These are phyloP conservation scores for Melieria picta DNA, from an alignment of 2,888 invertebrate species.

Conservation along the genomic window DNA sequence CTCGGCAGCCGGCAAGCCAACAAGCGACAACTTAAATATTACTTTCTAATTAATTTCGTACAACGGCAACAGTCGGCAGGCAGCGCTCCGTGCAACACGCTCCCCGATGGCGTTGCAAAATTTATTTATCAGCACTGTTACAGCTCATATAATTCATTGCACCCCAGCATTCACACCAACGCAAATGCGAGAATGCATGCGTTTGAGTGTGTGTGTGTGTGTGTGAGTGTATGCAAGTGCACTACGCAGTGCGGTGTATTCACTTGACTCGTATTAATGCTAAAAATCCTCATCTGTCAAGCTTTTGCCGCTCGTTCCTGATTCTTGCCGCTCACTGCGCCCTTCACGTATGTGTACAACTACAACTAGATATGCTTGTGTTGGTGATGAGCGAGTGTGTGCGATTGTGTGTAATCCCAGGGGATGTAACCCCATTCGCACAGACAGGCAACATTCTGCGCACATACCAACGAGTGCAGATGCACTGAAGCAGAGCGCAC, in stretches of 20 bases:
- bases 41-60: constrained; percentile 24
- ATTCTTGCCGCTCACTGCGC: not conserved
- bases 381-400: not conserved
- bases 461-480: constrained; percentile 10
- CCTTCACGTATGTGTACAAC: not conserved
- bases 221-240: not conserved
- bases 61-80: not conserved
- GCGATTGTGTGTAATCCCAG: not conserved
- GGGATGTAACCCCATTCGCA: constrained; percentile 30
- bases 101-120: not conserved
- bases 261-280: constrained; percentile 19
- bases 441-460: constrained; percentile 18
- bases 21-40: constrained; percentile 17
- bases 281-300: not conserved
- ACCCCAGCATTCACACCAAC: not conserved
- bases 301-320: too few species aligned
- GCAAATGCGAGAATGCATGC: not conserved
- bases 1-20: constrained; percentile 8
- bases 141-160: not conserved
- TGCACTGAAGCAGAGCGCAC: too few species aligned
- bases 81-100: not conserved
- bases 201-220: not conserved
- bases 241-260: not conserved
- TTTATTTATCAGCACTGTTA: constrained; percentile 6
- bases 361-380: constrained; percentile 1